Evolutionary conservation across 2,113 vertebrate species (phyloP).

Genomic region (Oryzias melastigma): DNA sequence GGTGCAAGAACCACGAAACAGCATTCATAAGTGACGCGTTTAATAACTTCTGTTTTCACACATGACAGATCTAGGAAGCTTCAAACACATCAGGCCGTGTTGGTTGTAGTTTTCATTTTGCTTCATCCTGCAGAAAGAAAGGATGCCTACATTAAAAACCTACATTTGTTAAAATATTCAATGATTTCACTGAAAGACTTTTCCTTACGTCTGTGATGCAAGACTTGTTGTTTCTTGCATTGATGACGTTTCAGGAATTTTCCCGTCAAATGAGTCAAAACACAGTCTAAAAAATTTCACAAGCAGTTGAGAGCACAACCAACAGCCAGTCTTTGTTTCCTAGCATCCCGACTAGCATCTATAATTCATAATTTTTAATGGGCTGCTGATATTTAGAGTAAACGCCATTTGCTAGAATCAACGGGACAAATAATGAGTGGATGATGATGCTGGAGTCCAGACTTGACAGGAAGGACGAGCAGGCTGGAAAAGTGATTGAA

Average conservation of each 20-base stretch:
- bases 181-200: conserved; percentile 44
- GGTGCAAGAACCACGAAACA: conserved; percentile 25
- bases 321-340: conserved; percentile 41
- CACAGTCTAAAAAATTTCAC: too few relatives aligned
- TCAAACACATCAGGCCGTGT: background rate
- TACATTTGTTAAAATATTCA: conserved; percentile 58
- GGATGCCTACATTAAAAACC: conserved; percentile 27
- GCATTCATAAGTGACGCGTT: background rate
- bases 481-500: conserved; percentile 36
- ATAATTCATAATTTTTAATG: conserved; percentile 58
- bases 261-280: background rate
- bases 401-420: conserved; percentile 65
- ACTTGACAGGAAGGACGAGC: conserved; percentile 21
- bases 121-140: conserved; percentile 11
- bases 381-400: conserved; percentile 56
- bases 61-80: conserved; percentile 6
- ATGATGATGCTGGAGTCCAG: conserved; percentile 29
- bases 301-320: too few relatives aligned
- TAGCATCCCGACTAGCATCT: conserved; percentile 37
- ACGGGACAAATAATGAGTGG: conserved; percentile 61
- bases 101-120: conserved; percentile 9
- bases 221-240: conserved; percentile 59
- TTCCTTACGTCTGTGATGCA: conserved; percentile 56
- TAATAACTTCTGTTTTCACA: conserved; percentile 5
- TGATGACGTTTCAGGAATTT: conserved; percentile 11